Percentiles rank a stretch among this genome's conserved stretches.
These are phyloP conservation scores for Harlomillsia oculata DNA, from an alignment of 1,140 invertebrate genomes.

Conservation along the genomic window DNA sequence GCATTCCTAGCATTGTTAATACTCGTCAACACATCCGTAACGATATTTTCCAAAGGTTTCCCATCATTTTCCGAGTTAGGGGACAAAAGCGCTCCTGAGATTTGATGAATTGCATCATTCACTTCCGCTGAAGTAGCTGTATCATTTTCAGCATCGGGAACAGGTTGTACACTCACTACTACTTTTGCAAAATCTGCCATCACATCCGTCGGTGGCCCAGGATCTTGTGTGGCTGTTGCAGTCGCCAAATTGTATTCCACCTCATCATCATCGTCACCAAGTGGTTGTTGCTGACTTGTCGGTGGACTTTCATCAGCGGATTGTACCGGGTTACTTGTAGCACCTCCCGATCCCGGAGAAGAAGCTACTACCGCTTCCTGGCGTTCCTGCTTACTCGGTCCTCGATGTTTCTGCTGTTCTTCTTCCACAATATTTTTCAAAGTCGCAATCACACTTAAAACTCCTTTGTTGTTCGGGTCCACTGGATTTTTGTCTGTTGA, in stretches of 20 bases:
- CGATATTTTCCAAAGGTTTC: conserved; percentile 33
- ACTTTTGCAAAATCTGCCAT: conserved; percentile 22
- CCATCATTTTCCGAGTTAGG: conserved; percentile 11
- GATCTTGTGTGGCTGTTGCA: background rate
- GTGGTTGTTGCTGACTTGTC: background rate
- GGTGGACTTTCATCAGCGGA: conserved; percentile 13
- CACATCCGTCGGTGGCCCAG: conserved; percentile 7
- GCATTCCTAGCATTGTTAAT: conserved; percentile 27
- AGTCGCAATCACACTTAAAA: conserved; percentile 26
- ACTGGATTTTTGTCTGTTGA: background rate
- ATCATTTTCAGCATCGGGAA: conserved; percentile 23
- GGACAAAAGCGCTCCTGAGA: conserved; percentile 31
- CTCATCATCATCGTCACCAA: conserved; percentile 25
- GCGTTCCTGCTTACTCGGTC: background rate
- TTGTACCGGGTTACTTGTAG: conserved; percentile 9
- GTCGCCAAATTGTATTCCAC: conserved; percentile 7
- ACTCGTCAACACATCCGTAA: conserved; percentile 28
- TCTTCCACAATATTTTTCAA: conserved; percentile 31
- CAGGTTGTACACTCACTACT: conserved; percentile 7
- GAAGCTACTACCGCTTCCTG: background rate
- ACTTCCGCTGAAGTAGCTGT: conserved; percentile 34
- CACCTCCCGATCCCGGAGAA: background rate
- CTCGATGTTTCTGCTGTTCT: conserved; percentile 20
- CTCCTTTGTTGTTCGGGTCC: conserved; percentile 5
- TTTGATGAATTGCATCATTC: conserved; percentile 32